Conservation (phyloP, 2,797 vertebrate species). For the Fistularia commersonii region DNA sequence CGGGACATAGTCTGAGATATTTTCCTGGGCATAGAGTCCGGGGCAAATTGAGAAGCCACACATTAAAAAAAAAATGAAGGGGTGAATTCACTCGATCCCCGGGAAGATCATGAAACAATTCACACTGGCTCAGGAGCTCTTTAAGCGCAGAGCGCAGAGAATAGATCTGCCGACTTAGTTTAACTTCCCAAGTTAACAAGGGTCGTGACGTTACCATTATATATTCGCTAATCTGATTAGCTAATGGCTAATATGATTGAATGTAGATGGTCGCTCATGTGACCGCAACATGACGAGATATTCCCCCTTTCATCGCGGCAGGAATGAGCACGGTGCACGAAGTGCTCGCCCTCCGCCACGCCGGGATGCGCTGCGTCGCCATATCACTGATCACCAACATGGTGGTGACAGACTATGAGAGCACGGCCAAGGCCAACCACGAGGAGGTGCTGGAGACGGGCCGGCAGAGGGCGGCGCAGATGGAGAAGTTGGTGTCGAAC, state of each 20-base stretch:
- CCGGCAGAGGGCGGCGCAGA: constrained; percentile 62
- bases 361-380: constrained; percentile 82
- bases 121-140: too few relatives aligned
- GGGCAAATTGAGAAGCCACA: too few relatives aligned
- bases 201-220: too few relatives aligned
- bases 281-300: neutral
- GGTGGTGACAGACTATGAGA: constrained; percentile 80
- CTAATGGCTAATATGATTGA: neutral
- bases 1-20: too few relatives aligned
- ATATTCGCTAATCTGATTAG: too few relatives aligned
- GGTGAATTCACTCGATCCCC: too few relatives aligned
- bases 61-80: too few relatives aligned
- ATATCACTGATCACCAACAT: constrained; percentile 87
- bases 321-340: constrained; percentile 92
- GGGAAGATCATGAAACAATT: too few relatives aligned
- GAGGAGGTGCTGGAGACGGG: constrained; percentile 83
- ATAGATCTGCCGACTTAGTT: too few relatives aligned
- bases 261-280: neutral
- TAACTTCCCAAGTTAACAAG: too few relatives aligned
- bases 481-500: constrained; percentile 78
- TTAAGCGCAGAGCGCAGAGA: too few relatives aligned
- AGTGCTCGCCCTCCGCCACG: constrained; percentile 83
- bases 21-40: too few relatives aligned
- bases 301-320: constrained; percentile 27
- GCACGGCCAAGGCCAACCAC: constrained; percentile 78